Evolutionary conservation across 2,113 vertebrate species (phyloP).

Genomic region (Plecturocebus donacophilus): DNA sequence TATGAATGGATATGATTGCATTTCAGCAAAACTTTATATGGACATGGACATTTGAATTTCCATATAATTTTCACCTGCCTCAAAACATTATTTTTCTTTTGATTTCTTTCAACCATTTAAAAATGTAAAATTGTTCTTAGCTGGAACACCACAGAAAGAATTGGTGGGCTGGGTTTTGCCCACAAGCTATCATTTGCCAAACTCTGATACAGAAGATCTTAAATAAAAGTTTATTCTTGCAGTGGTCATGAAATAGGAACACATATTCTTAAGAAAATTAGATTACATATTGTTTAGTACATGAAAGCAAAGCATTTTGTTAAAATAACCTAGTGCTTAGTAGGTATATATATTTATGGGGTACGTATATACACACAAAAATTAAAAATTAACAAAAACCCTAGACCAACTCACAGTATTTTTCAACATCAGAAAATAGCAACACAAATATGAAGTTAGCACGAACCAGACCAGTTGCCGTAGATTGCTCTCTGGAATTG

Average conservation of each 20-base stretch:
- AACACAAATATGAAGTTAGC: background rate
- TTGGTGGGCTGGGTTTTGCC: background rate
- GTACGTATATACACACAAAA: no score
- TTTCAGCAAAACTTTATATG: background rate
- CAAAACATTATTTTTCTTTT: conserved; percentile 8
- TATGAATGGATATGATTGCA: background rate
- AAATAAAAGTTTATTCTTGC: background rate
- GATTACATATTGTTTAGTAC: background rate
- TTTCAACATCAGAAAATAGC: conserved; percentile 6
- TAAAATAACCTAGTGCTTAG: background rate
- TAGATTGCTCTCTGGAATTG: background rate
- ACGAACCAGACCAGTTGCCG: background rate
- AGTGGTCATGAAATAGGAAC: background rate
- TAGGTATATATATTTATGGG: no score
- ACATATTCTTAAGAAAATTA: background rate
- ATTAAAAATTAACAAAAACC: no score
- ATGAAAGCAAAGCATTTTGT: background rate
- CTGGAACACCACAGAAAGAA: background rate
- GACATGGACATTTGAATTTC: background rate
- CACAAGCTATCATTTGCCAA: background rate
- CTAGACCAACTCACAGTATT: background rate
- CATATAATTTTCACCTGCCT: background rate
- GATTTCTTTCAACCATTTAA: background rate
- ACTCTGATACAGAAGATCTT: background rate
- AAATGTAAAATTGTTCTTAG: background rate